Conservation (phyloP, 53 echinoderm and acorn worm genomes). For the Hippasteria phrygiana region DNA sequence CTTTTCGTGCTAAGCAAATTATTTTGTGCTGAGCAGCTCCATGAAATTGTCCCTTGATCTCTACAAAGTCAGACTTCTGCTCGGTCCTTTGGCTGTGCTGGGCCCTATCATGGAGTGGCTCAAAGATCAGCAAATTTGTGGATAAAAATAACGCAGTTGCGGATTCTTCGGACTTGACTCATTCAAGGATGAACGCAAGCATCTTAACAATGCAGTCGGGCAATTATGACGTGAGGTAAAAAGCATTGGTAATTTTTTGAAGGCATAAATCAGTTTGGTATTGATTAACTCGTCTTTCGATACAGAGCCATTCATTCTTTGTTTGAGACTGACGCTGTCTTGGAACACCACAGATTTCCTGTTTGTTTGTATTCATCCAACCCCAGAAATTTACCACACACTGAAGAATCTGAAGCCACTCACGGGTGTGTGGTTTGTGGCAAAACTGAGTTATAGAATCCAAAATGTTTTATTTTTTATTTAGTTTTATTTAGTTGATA, state of each 20-base stretch:
- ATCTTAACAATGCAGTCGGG: not conserved
- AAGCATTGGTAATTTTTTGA: not conserved
- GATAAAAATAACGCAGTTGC: not conserved
- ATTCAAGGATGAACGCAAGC: not conserved
- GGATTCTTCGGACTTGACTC: slow-evolving; percentile 28
- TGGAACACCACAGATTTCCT: slow-evolving; percentile 33
- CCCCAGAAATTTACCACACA: not conserved
- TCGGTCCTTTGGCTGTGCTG: no score
- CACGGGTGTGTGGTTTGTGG: not conserved
- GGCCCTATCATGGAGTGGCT: not conserved
- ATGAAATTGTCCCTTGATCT: no score
- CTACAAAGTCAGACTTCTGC: no score
- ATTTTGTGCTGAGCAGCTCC: no score
- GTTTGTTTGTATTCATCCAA: slow-evolving; percentile 18
- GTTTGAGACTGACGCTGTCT: no score
- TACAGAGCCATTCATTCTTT: not conserved
- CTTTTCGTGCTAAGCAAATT: no score
- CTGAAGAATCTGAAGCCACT: not conserved
- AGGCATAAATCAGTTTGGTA: not conserved
- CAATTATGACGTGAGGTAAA: no score
- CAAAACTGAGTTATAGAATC: no score
- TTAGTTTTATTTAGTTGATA: no score
- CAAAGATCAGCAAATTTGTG: not conserved
- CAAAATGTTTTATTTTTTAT: no score
- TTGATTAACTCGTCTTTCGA: not conserved